These are phyloP conservation scores for Galaxias olidus DNA, from an alignment of 2,797 vertebrate genomes.

Conservation along the genomic window DNA sequence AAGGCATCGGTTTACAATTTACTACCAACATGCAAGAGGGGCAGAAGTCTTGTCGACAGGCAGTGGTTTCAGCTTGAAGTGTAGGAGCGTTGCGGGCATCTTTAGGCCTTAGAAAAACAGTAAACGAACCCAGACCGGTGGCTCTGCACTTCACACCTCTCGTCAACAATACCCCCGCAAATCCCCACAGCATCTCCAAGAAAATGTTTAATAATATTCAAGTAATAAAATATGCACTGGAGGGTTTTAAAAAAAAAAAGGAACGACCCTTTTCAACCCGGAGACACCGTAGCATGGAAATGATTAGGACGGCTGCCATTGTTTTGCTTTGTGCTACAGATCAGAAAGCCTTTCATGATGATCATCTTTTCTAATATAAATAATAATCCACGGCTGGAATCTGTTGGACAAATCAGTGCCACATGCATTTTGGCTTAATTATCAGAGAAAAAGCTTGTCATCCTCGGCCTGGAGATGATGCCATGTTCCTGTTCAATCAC, in stretches of 20 bases:
- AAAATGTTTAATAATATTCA: not conserved
- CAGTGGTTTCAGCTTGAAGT: conserved; percentile 28
- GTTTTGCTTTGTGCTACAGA: conserved; percentile 46
- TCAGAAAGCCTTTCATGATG: conserved; percentile 41
- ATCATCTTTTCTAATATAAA: conserved; percentile 36
- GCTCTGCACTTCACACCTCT: conserved; percentile 24
- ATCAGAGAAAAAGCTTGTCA: conserved; percentile 31
- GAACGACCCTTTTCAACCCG: conserved; percentile 19
- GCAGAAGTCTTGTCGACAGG: conserved; percentile 32
- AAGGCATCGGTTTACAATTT: no score
- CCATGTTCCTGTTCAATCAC: conserved; percentile 2
- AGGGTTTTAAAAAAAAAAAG: conserved; percentile 11
- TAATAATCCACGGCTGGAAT: conserved; percentile 4
- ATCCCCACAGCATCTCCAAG: conserved; percentile 40
- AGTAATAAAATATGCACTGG: conserved; percentile 27
- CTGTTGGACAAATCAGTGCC: conserved; percentile 39
- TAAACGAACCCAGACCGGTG: not conserved
- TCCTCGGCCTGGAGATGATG: conserved; percentile 2
- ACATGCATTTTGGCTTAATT: conserved; percentile 28
- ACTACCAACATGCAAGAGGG: no score
- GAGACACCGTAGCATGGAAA: conserved; percentile 46
- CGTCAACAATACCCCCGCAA: conserved; percentile 54
- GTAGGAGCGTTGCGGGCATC: conserved; percentile 41
- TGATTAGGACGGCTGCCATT: conserved; percentile 35
- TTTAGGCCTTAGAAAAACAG: conserved; percentile 23